Conservation (phyloP, 1,140 invertebrate species). For the Ooceraea biroi region DNA sequence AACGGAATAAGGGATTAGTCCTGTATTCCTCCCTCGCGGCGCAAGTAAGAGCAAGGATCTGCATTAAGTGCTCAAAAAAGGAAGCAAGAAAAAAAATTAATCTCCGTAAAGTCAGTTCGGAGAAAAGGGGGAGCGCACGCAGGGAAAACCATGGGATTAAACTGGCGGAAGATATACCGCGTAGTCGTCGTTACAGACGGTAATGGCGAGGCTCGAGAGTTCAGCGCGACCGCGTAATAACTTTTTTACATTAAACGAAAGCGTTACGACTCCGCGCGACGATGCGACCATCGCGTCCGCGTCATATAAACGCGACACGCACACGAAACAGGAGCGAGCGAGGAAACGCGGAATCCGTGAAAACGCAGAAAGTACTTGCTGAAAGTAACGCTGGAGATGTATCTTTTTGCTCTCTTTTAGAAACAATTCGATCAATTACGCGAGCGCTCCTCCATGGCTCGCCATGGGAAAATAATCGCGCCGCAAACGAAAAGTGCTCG, state of each 20-base stretch:
- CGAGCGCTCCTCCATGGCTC: neutral
- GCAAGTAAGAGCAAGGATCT: conserved; percentile 38
- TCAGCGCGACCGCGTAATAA: conserved; percentile 46
- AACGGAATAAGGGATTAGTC: conserved; percentile 55
- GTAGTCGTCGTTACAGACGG: conserved; percentile 64
- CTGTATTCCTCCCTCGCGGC: conserved; percentile 5
- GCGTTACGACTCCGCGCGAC: conserved; percentile 27
- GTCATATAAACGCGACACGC: neutral
- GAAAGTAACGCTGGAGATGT: neutral
- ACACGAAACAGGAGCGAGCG: too few relatives aligned
- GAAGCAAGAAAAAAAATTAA: conserved; percentile 51
- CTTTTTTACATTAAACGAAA: conserved; percentile 53
- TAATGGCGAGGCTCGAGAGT: conserved; percentile 58
- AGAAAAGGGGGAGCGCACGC: conserved; percentile 56
- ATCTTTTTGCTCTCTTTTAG: neutral
- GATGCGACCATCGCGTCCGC: neutral
- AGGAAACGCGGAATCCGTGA: neutral
- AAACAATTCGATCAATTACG: neutral
- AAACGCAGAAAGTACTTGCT: neutral
- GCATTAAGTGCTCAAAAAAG: conserved; percentile 53
- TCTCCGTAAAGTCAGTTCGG: conserved; percentile 57
- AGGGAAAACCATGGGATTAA: conserved; percentile 68
- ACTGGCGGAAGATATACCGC: conserved; percentile 71
- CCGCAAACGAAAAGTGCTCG: neutral
- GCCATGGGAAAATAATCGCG: neutral